A percentile compares a stretch with the other conserved stretches of the same genome.
Conservation (phyloP, 2,888 invertebrate genomes). For the Ectemnius continuus region DNA sequence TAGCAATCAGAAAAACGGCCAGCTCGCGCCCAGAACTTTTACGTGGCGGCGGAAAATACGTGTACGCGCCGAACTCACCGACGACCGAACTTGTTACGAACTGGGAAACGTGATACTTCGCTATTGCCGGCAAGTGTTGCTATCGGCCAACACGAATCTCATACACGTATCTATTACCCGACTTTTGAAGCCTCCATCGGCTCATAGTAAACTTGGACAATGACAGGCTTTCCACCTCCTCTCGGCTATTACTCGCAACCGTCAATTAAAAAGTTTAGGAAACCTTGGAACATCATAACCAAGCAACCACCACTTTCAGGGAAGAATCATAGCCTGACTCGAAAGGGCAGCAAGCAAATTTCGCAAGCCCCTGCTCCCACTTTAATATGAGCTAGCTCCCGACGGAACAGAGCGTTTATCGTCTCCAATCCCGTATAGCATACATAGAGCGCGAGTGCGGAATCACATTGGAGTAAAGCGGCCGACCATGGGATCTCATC, state of each 20-base stretch:
- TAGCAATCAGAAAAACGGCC: slow-evolving; percentile 3
- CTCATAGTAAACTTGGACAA: slow-evolving; percentile 39
- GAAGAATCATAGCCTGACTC: too few relatives aligned
- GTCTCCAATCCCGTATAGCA: too few relatives aligned
- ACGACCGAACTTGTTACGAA: slow-evolving; percentile 46
- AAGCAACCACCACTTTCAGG: too few relatives aligned
- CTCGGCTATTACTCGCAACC: too few relatives aligned
- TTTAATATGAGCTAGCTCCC: too few relatives aligned
- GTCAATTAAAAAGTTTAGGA: too few relatives aligned
- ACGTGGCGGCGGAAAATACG: slow-evolving; percentile 5
- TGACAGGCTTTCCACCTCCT: slow-evolving; percentile 10
- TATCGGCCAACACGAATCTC: slow-evolving; percentile 44
- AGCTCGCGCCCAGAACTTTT: slow-evolving; percentile 11
- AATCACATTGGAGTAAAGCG: too few relatives aligned
- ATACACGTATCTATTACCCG: slow-evolving; percentile 32
- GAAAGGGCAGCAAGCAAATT: too few relatives aligned
- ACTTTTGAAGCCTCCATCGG: slow-evolving; percentile 41
- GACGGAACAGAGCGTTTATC: too few relatives aligned
- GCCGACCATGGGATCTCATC: slow-evolving; percentile 27
- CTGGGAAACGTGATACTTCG: slow-evolving; percentile 43
- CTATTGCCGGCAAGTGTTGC: slow-evolving; percentile 43
- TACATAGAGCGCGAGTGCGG: too few relatives aligned
- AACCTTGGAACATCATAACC: too few relatives aligned
- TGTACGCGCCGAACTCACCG: slow-evolving; percentile 35
- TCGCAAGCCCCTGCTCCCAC: too few relatives aligned